Evolutionary conservation across 2,888 invertebrate species (phyloP).

Genomic region (Aphrophora alni): DNA sequence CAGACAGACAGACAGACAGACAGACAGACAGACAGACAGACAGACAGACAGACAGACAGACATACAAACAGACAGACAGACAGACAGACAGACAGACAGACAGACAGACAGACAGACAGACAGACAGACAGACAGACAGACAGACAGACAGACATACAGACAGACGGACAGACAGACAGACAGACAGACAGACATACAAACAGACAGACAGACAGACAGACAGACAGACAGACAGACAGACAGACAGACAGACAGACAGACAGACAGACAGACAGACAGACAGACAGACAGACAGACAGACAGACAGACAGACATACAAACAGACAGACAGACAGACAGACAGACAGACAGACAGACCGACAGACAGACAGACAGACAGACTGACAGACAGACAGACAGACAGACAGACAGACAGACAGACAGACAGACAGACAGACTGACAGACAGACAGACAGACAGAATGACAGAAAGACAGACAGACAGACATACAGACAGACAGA

Average conservation of each 20-base stretch:
- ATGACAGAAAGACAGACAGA: too few species aligned
- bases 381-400: background rate
- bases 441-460: constrained; percentile 38
- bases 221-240: constrained; percentile 37
- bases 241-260: constrained; percentile 38
- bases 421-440: constrained; percentile 31
- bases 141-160: constrained; percentile 36
- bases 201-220: too few species aligned
- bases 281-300: constrained; percentile 38
- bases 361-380: too few species aligned
- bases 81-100: constrained; percentile 40
- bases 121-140: constrained; percentile 30
- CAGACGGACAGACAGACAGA: too few species aligned
- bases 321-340: constrained; percentile 10
- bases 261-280: constrained; percentile 40
- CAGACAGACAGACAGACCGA: too few species aligned
- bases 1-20: constrained; percentile 37
- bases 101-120: constrained; percentile 37
- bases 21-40: background rate
- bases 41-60: constrained; percentile 13
- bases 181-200: too few species aligned
- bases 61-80: constrained; percentile 35
- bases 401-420: constrained; percentile 37
- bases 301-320: too few species aligned
- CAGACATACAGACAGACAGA: too few species aligned